phyloP scores from a whole-genome alignment of 2,797 vertebrate species.

The Falco rusticolus region DNA sequence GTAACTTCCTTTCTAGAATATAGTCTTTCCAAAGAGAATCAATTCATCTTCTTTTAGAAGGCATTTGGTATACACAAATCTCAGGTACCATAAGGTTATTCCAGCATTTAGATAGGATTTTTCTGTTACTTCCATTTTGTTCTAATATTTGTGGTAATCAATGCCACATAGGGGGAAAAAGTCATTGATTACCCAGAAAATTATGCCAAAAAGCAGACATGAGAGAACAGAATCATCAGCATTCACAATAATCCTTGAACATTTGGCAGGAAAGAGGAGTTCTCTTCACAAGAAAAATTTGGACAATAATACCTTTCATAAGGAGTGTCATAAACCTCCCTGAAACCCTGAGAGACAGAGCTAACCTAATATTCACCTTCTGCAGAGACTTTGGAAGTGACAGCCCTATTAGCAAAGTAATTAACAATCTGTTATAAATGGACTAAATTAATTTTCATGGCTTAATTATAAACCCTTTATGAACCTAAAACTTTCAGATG shows the following conservation, averaged over 20 bases:
- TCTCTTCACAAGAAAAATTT: not conserved
- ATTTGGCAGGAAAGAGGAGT: not conserved
- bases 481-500: constrained; percentile 15
- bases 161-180: accelerated
- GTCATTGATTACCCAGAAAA: not conserved
- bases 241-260: not conserved
- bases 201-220: not conserved
- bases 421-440: constrained; percentile 34
- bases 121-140: not conserved
- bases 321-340: not conserved
- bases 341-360: constrained; percentile 2
- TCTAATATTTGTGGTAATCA: not conserved
- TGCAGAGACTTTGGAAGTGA: constrained; percentile 20
- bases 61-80: not conserved
- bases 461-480: constrained; percentile 28
- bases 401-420: constrained; percentile 43
- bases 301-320: not conserved
- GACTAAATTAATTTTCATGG: constrained; percentile 36
- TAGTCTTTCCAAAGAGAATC: not conserved
- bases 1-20: not conserved
- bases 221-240: not conserved
- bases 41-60: not conserved
- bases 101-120: not conserved
- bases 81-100: not conserved
- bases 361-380: constrained; percentile 40